phyloP scores from a whole-genome alignment of 2,797 vertebrate species.

The Anguilla marmorata region DNA sequence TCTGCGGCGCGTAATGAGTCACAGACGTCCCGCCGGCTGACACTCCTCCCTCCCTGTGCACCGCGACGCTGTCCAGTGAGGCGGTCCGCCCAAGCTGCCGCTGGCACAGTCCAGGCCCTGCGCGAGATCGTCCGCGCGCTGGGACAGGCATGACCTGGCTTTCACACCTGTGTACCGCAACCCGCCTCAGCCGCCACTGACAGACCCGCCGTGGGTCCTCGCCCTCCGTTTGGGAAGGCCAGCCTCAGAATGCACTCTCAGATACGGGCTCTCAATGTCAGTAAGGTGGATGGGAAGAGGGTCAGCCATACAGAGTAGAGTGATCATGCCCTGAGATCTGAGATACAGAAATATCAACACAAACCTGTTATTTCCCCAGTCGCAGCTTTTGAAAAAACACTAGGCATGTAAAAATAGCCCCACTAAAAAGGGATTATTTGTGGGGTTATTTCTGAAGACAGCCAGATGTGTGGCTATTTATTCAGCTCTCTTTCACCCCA shows the following conservation, averaged over 20 bases:
- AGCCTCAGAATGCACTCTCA: neutral
- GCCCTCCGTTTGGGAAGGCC: neutral
- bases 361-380: neutral
- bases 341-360: neutral
- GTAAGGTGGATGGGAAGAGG: neutral
- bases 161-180: neutral
- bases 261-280: neutral
- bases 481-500: neutral
- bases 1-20: too few species aligned
- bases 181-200: neutral
- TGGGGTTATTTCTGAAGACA: neutral
- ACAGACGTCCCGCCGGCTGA: too few species aligned
- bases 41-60: too few species aligned
- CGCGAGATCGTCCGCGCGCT: too few species aligned
- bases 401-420: neutral
- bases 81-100: too few species aligned
- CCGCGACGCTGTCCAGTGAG: too few species aligned
- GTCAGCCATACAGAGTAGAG: neutral
- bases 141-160: neutral
- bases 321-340: neutral
- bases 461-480: neutral
- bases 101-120: too few species aligned
- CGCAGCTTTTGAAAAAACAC: neutral
- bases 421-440: neutral
- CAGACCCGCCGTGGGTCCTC: neutral